Percentiles rank a stretch among this genome's conserved stretches.
These are phyloP conservation scores for Eretmochelys imbricata DNA, from an alignment of 2,113 vertebrate genomes.

Conservation along the genomic window DNA sequence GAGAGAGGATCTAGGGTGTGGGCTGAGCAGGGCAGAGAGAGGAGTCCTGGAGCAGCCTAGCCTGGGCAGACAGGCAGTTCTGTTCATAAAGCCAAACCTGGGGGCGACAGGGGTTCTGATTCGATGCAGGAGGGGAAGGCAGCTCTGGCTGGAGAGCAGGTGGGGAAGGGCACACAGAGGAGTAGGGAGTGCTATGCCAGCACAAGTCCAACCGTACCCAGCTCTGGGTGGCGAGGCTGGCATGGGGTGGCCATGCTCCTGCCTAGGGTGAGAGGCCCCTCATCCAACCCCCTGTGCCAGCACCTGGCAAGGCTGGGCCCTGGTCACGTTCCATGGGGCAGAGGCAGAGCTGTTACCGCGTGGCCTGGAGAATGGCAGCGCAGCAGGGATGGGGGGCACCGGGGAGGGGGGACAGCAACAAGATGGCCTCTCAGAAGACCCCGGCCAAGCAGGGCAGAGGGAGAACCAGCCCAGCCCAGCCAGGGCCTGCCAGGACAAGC, in stretches of 20 bases:
- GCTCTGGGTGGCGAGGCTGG: accelerated
- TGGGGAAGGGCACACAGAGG: not conserved
- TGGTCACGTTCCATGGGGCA: not conserved
- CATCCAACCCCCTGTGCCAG: not conserved
- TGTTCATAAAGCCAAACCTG: not conserved
- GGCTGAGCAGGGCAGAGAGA: not conserved
- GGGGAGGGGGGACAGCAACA: accelerated
- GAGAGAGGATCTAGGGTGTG: not conserved
- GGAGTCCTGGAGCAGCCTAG: not conserved
- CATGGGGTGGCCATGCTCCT: accelerated
- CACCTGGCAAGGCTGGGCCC: not conserved
- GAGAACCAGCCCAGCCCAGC: no score
- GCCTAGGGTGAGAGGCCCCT: accelerated
- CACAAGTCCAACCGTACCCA: no score
- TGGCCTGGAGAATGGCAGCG: no score
- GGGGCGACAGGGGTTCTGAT: not conserved
- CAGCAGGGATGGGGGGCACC: accelerated
- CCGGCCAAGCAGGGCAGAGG: not conserved
- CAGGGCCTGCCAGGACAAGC: no score
- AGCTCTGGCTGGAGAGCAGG: not conserved
- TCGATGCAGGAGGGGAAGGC: no score
- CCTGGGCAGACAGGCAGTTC: not conserved
- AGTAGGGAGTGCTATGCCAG: accelerated
- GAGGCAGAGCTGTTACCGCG: not conserved
- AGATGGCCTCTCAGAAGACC: not conserved